Conservation (phyloP, 2,888 invertebrate species). For the Aleiodes alternator region DNA sequence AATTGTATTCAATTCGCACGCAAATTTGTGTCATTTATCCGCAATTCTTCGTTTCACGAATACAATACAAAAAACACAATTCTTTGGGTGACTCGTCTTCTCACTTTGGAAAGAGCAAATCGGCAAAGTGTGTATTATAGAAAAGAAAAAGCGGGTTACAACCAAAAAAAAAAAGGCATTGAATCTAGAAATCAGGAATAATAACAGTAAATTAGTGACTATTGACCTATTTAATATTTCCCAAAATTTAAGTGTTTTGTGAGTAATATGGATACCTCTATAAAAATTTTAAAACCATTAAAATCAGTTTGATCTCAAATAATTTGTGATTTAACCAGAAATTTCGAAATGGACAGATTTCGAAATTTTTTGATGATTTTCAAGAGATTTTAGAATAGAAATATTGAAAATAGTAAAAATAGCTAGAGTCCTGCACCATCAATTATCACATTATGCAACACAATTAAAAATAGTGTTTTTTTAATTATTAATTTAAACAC, state of each 20-base stretch:
- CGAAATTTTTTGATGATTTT: too few species aligned
- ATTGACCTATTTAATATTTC: background rate
- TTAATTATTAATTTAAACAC: too few species aligned
- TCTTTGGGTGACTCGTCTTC: background rate
- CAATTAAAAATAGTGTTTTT: constrained; percentile 39
- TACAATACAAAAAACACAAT: background rate
- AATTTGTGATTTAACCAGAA: too few species aligned
- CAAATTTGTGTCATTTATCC: constrained; percentile 41
- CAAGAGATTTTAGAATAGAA: too few species aligned
- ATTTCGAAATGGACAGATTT: too few species aligned
- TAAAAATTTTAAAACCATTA: too few species aligned
- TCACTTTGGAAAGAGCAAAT: background rate
- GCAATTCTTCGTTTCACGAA: background rate
- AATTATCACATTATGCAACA: too few species aligned
- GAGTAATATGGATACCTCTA: background rate
- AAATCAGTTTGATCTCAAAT: too few species aligned
- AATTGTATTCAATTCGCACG: constrained; percentile 43
- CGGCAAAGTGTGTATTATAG: too few species aligned
- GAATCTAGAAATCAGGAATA: background rate
- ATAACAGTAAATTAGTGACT: background rate
- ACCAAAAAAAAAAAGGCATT: background rate
- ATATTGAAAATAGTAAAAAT: too few species aligned
- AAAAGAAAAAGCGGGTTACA: too few species aligned
- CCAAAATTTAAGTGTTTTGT: background rate
- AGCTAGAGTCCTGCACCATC: too few species aligned